Conservation (phyloP, 2,888 invertebrate genomes). For the Nomada fabriciana region DNA sequence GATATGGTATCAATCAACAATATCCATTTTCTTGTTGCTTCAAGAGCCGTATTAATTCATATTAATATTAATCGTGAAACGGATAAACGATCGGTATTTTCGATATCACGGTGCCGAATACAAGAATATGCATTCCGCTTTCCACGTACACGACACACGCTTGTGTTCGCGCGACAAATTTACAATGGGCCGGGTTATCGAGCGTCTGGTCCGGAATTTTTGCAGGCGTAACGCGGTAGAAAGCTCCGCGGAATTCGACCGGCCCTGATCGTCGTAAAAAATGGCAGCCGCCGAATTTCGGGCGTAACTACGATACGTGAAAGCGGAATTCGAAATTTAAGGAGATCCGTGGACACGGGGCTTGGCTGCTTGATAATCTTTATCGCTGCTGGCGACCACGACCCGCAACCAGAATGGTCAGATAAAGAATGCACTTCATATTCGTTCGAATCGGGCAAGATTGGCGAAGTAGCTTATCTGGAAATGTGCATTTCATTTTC, state of each 20-base stretch:
- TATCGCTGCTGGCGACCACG: constrained; percentile 1
- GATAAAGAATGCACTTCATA: constrained; percentile 19
- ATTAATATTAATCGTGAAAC: constrained; percentile 46
- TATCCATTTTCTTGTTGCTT: constrained; percentile 11
- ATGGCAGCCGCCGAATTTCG: constrained; percentile 32
- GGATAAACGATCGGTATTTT: constrained; percentile 53
- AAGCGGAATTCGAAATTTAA: constrained; percentile 44
- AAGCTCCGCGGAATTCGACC: constrained; percentile 52
- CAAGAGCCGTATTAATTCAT: constrained; percentile 33
- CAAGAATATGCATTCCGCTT: constrained; percentile 24
- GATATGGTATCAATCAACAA: not conserved
- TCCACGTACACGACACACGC: constrained; percentile 25
- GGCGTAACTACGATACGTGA: constrained; percentile 24
- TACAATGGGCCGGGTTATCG: constrained; percentile 56
- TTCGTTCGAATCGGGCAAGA: not conserved
- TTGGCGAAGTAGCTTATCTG: constrained; percentile 7
- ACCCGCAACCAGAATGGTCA: not conserved
- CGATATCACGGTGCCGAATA: constrained; percentile 44
- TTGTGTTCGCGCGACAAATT: constrained; percentile 52
- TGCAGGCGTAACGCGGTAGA: constrained; percentile 64
- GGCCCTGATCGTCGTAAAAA: constrained; percentile 23
- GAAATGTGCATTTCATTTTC: not conserved
- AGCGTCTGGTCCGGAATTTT: constrained; percentile 50
- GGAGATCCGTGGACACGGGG: not conserved
- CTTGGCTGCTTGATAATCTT: constrained; percentile 18